These are phyloP conservation scores for Limnodromus scolopaceus DNA, from an alignment of 2,797 vertebrate genomes.

Conservation along the genomic window DNA sequence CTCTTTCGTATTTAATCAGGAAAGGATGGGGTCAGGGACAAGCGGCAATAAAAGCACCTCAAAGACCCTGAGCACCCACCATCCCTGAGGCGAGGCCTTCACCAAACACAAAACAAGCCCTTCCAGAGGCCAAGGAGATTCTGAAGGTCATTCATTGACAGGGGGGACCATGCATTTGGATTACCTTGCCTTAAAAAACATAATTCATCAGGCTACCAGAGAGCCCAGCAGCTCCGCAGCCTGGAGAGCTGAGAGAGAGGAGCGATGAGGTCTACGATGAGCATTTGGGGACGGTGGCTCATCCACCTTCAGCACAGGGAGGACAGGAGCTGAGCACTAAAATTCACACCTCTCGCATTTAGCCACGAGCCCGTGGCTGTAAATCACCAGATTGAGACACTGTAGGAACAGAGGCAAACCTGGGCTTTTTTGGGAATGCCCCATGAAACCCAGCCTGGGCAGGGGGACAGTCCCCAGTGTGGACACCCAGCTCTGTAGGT, in stretches of 20 bases:
- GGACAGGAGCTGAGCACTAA: background rate
- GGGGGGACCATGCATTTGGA: background rate
- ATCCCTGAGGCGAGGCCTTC: background rate
- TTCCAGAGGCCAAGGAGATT: background rate
- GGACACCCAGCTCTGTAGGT: background rate
- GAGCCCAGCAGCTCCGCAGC: background rate
- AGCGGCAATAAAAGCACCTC: background rate
- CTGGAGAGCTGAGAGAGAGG: background rate
- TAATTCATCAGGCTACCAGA: fast-evolving
- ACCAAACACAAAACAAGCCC: background rate
- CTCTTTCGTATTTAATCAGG: background rate
- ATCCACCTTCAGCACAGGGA: fast-evolving
- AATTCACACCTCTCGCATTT: fast-evolving
- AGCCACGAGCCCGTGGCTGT: fast-evolving
- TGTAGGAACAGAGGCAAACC: background rate
- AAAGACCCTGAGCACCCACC: background rate
- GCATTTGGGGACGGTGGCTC: fast-evolving
- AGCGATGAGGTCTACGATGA: fast-evolving
- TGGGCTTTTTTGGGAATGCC: fast-evolving
- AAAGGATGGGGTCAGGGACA: slow-evolving; percentile 19
- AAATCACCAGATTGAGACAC: background rate
- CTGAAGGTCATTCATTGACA: background rate
- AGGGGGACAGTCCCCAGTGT: background rate
- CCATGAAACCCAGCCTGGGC: background rate
- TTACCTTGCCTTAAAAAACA: background rate